Evolutionary conservation across 2,113 vertebrate genomes (phyloP).

Genomic region (Coregonus clupeaformis): DNA sequence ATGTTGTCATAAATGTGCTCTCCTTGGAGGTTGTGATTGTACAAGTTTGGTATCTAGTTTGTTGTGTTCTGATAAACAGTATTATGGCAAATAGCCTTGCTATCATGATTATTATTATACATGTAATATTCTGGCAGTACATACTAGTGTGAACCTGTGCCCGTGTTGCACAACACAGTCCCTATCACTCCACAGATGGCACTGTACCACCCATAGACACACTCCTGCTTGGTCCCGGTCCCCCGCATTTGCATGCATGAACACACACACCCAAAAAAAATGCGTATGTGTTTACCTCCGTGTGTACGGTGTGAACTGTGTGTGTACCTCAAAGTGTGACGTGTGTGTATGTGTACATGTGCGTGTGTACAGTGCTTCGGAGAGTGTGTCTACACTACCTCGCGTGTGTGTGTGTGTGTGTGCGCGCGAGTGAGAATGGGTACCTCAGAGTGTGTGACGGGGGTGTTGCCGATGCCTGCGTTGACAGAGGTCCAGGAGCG

Average conservation of each 20-base stretch:
- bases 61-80: too few species aligned
- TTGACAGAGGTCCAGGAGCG: constrained; percentile 91
- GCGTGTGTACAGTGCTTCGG: not conserved
- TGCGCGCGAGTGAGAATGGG: not conserved
- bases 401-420: not conserved
- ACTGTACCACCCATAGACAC: constrained; percentile 35
- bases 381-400: too few species aligned
- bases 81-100: too few species aligned
- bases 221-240: constrained; percentile 28
- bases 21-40: not conserved
- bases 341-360: not conserved
- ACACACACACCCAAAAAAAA: constrained; percentile 11
- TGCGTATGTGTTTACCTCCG: constrained; percentile 68
- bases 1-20: not conserved
- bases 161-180: constrained; percentile 41
- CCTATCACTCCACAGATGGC: constrained; percentile 54
- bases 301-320: constrained; percentile 2
- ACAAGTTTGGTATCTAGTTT: not conserved
- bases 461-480: constrained; percentile 81
- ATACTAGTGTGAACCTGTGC: constrained; percentile 4
- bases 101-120: too few species aligned
- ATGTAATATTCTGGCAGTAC: not conserved
- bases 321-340: not conserved
- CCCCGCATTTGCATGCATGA: constrained; percentile 19
- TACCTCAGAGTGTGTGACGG: constrained; percentile 86